Conservation (phyloP, 2,113 vertebrate genomes). For the Struthidea cinerea region DNA sequence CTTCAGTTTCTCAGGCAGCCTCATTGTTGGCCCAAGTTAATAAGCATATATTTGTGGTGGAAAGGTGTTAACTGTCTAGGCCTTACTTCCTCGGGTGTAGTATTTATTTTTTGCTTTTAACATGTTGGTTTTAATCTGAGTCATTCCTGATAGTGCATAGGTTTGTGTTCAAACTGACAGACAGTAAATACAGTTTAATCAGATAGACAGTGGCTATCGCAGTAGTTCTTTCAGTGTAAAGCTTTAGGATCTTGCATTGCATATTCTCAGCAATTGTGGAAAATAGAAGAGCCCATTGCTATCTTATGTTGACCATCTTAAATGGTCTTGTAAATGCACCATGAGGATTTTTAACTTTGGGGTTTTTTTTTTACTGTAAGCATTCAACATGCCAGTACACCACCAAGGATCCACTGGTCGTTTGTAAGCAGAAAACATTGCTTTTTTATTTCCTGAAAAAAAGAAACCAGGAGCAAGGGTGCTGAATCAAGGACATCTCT, state of each 20-base stretch:
- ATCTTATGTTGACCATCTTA: accelerated
- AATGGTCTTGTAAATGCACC: accelerated
- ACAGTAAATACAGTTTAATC: not conserved
- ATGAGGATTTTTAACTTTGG: not conserved
- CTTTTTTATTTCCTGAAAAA: not conserved
- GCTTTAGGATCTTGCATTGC: not conserved
- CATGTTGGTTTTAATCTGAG: not conserved
- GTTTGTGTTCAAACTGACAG: not conserved
- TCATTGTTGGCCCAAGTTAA: not conserved
- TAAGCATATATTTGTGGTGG: not conserved
- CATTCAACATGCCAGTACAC: not conserved
- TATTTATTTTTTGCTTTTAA: not conserved
- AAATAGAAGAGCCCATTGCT: not conserved
- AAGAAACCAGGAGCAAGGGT: not conserved
- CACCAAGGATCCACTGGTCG: not conserved
- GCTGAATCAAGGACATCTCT: not conserved
- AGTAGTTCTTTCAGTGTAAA: not conserved
- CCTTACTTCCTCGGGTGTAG: not conserved
- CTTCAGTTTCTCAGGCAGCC: not conserved
- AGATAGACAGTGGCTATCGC: not conserved
- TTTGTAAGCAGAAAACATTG: not conserved
- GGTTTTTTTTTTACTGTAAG: not conserved
- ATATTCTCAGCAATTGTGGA: not conserved
- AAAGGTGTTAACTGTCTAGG: not conserved
- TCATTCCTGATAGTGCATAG: not conserved